Evolutionary conservation across 1,140 invertebrate genomes (phyloP), one percentile per base, ranked within the genome.

Genomic region (Dreissena rostriformis): DNA sequence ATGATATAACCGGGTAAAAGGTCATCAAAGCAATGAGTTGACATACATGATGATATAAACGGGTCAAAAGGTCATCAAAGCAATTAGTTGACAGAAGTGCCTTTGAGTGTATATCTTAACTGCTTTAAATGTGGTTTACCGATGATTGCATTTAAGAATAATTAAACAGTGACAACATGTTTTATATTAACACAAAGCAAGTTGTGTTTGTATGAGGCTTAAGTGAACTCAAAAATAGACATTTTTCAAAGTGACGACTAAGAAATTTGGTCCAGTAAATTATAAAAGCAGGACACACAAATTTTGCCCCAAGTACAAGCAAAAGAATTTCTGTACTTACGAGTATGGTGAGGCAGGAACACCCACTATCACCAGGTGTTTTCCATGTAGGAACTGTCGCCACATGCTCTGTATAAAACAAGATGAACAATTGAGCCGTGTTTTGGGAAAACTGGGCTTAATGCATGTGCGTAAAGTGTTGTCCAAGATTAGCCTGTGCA

Each of bases 291-390:
- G 24, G 55, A 15, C n/a, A 61, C n/a, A 63, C 24, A n/a, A 63
- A 5, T n/a, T n/a, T 63, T 63, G 61, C 19, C 19, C 24, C 19
- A n/a, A 2, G 11, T 63, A 2, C 2, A 63, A n/a, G 61, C 24
- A 63, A 4, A 63, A 63, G 7, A 5, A 26, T 7, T 63, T 68
- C 4, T 28, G 22, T 26, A 76, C 82, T 84, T 77, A 84, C 82
- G 82, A 65, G 70, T 84, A 84, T 19, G 82, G 82, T 51, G 82
- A 84, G 4, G 82, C 82, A 26, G 82, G 82, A 10, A 78, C 82
- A 29, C 82, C 82, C 8, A 84, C 74, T 15, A 84, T 76, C 15
- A 84, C 57, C 17, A 84, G 65, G 65, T 84, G 82, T 26, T 84
- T 77, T 5, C 66, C 82, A 17, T 84, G 68, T 24, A 61, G 51